These are phyloP conservation scores for Zaprionus bogoriensis DNA, from an alignment of 2,888 invertebrate species.

Conservation along the genomic window DNA sequence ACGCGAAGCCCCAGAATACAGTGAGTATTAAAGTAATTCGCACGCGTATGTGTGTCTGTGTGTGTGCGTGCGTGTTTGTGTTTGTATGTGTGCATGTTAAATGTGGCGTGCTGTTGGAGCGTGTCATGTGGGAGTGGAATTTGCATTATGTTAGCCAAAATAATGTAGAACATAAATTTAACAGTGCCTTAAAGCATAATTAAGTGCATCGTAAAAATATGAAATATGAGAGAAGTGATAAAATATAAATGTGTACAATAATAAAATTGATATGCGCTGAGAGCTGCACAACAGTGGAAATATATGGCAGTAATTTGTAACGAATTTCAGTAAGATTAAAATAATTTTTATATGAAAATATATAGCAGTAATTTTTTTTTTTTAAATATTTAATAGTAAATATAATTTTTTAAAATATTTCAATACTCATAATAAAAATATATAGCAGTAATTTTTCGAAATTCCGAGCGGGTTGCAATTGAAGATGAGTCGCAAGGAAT, in stretches of 20 bases:
- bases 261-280: neutral
- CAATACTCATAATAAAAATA: too few species aligned
- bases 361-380: too few species aligned
- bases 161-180: constrained; percentile 41
- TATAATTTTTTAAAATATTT: too few species aligned
- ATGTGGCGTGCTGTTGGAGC: constrained; percentile 49
- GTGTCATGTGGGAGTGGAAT: constrained; percentile 52
- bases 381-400: too few species aligned
- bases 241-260: neutral
- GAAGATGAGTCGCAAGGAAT: constrained; percentile 25
- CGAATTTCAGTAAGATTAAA: too few species aligned
- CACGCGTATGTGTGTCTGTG: constrained; percentile 1
- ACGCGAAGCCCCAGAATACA: constrained; percentile 28
- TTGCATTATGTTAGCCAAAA: constrained; percentile 28
- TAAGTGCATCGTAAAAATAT: constrained; percentile 38
- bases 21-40: constrained; percentile 7
- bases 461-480: constrained; percentile 16
- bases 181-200: constrained; percentile 16
- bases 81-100: constrained; percentile 35
- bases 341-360: too few species aligned
- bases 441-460: neutral
- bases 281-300: too few species aligned
- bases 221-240: constrained; percentile 11
- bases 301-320: too few species aligned
- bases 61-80: constrained; percentile 1